A percentile compares a stretch with the other conserved stretches of the same genome.
Conservation (phyloP, 2,113 vertebrate genomes). For the Crotalus viridis region DNA sequence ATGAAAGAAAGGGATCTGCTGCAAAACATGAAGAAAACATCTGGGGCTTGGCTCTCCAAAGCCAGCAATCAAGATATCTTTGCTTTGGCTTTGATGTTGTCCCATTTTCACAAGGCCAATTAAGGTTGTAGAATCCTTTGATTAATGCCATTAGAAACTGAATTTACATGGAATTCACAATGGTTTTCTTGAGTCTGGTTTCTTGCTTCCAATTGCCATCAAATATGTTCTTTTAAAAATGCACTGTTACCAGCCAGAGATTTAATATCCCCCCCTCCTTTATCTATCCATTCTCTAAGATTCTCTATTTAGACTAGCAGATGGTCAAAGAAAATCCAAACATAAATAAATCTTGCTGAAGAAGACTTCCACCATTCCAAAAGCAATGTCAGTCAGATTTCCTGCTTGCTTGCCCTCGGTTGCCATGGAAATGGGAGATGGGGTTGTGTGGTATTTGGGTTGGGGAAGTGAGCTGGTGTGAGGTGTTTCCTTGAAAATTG, state of each 20-base stretch:
- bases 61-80: too few relatives aligned
- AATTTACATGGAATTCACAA: background rate
- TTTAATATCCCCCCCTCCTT: background rate
- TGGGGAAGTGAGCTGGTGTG: too few relatives aligned
- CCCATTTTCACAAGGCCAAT: background rate
- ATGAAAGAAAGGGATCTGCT: background rate
- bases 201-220: background rate
- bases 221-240: background rate
- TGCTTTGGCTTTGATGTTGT: background rate
- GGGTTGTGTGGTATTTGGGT: too few relatives aligned
- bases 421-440: too few relatives aligned
- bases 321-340: background rate
- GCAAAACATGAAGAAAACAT: background rate
- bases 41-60: background rate
- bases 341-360: background rate
- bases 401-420: too few relatives aligned
- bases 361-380: background rate
- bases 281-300: background rate
- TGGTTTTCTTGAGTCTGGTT: background rate
- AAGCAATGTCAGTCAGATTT: background rate
- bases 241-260: background rate
- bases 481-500: too few relatives aligned
- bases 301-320: background rate
- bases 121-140: background rate
- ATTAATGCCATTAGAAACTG: background rate